phyloP scores from a whole-genome alignment of 2,797 vertebrate genomes.

The Chelmon rostratus region DNA sequence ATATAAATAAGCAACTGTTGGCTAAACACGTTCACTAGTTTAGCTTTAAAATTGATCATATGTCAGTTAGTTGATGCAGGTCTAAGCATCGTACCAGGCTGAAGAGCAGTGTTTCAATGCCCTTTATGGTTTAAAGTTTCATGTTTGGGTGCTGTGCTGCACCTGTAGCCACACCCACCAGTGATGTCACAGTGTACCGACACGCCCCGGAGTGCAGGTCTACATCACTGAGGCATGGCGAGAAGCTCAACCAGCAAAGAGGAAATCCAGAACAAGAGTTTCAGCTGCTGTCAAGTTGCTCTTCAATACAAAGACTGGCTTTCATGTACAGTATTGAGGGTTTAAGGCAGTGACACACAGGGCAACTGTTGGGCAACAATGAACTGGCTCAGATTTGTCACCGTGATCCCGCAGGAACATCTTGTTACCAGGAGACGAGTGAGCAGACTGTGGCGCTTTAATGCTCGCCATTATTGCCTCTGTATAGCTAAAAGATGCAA shows the following conservation, averaged over 20 bases:
- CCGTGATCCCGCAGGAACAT: conserved; percentile 31
- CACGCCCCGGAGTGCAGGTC: not conserved
- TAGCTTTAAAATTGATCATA: not conserved
- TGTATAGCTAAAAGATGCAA: not conserved
- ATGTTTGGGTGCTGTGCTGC: not conserved
- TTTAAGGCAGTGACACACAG: conserved; percentile 31
- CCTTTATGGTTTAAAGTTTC: not conserved
- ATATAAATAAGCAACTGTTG: too few species aligned
- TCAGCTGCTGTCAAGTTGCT: not conserved
- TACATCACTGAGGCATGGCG: not conserved
- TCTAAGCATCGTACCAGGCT: not conserved
- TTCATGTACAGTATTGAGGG: not conserved
- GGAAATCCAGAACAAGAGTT: not conserved
- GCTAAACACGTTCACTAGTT: too few species aligned
- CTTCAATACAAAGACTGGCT: conserved; percentile 1
- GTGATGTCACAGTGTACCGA: not conserved
- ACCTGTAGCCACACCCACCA: too few species aligned
- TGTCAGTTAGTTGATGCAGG: not conserved
- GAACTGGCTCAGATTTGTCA: conserved; percentile 2
- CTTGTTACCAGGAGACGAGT: conserved; percentile 19
- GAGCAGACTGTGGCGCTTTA: conserved; percentile 12
- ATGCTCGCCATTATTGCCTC: not conserved
- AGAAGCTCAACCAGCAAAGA: not conserved
- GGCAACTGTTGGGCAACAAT: conserved; percentile 35
- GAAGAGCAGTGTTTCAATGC: not conserved